Percentiles rank a stretch among this genome's conserved stretches.
phyloP scores from a whole-genome alignment of 2,113 vertebrate genomes.

The Nesospiza acunhae region DNA sequence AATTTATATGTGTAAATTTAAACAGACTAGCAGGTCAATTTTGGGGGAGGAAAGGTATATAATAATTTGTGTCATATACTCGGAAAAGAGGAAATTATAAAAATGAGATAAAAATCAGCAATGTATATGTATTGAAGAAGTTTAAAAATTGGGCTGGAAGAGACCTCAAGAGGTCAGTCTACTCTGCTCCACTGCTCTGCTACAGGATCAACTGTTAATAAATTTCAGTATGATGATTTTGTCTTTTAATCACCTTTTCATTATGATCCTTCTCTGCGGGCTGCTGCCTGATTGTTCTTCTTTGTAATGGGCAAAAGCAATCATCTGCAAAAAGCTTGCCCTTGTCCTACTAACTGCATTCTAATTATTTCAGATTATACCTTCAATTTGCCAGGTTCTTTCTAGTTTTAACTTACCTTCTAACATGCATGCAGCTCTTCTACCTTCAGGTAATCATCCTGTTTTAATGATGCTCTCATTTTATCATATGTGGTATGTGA shows the following conservation, averaged over 20 bases:
- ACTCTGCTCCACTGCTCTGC: background rate
- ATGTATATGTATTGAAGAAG: background rate
- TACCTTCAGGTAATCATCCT: background rate
- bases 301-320: background rate
- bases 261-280: background rate
- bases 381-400: background rate
- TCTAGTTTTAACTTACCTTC: background rate
- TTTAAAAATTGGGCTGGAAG: background rate
- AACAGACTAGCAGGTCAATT: background rate
- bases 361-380: background rate
- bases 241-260: slow-evolving; percentile 43
- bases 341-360: background rate
- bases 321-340: background rate
- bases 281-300: background rate
- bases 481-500: rapidly evolving
- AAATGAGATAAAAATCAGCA: background rate
- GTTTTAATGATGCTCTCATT: background rate
- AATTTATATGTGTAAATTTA: background rate
- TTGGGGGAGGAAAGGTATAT: background rate
- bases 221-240: background rate
- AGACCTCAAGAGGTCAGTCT: slow-evolving; percentile 63
- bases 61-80: background rate
- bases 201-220: slow-evolving; percentile 2
- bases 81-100: background rate
- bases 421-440: background rate